A percentile compares a stretch with the other conserved stretches of the same genome.
Conservation (phyloP, 2,888 invertebrate genomes). For the Pterostichus madidus region DNA sequence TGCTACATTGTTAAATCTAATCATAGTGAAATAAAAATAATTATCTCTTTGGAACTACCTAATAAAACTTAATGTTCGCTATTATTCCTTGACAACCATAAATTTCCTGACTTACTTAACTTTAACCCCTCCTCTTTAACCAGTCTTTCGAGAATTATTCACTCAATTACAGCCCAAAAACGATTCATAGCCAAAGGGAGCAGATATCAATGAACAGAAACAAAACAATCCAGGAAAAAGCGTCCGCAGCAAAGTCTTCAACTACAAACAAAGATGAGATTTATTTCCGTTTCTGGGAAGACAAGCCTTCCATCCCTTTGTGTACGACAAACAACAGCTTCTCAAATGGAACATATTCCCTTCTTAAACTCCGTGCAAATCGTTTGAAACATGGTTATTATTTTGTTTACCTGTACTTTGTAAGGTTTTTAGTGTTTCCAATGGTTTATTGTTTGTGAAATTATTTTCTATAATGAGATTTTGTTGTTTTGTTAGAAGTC, state of each 20-base stretch:
- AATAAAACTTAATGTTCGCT: slow-evolving; percentile 47
- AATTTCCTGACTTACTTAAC: slow-evolving; percentile 29
- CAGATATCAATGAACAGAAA: slow-evolving; percentile 39
- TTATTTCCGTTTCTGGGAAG: slow-evolving; percentile 30
- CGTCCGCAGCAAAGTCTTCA: slow-evolving; percentile 10
- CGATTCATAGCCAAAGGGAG: slow-evolving; percentile 5
- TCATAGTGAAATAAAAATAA: not conserved
- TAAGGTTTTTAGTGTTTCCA: slow-evolving; percentile 11
- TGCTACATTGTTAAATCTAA: not conserved
- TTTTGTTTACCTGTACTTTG: slow-evolving; percentile 21
- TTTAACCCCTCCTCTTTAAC: not conserved
- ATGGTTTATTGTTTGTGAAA: slow-evolving; percentile 38
- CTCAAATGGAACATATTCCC: slow-evolving; percentile 33
- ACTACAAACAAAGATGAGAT: slow-evolving; percentile 53
- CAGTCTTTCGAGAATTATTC: slow-evolving; percentile 29
- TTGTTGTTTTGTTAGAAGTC: not conserved
- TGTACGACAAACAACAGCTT: slow-evolving; percentile 12
- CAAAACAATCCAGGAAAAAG: slow-evolving; percentile 42
- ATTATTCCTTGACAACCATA: slow-evolving; percentile 23
- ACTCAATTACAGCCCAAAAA: slow-evolving; percentile 33
- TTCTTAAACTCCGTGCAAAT: not conserved
- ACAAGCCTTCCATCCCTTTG: slow-evolving; percentile 17
- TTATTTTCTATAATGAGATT: slow-evolving; percentile 31
- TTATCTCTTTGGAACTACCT: not conserved
- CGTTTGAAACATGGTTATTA: slow-evolving; percentile 33